A percentile compares a stretch with the other conserved stretches of the same genome.
Conservation (phyloP, 1,140 invertebrate species). For the Paracyclopina nana region DNA sequence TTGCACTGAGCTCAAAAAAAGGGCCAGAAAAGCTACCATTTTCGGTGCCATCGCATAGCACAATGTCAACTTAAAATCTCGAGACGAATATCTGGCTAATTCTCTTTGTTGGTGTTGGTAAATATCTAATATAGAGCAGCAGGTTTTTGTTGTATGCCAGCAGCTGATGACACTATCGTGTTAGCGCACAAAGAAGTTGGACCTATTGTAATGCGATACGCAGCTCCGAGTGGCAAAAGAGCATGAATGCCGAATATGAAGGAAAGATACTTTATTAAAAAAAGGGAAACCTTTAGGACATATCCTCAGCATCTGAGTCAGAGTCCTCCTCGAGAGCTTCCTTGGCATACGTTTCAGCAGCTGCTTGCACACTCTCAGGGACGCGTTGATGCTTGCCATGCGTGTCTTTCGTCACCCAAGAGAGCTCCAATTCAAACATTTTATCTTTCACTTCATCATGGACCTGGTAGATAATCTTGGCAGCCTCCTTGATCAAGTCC, state of each 20-base stretch:
- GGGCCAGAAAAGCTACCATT: too few relatives aligned
- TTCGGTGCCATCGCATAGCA: too few relatives aligned
- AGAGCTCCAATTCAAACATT: conserved; percentile 88
- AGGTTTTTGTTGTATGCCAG: too few relatives aligned
- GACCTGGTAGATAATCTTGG: conserved; percentile 70
- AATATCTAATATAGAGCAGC: too few relatives aligned
- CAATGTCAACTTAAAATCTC: too few relatives aligned
- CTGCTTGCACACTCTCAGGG: conserved; percentile 34
- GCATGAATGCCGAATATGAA: not conserved
- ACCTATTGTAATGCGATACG: too few relatives aligned
- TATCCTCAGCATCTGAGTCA: conserved; percentile 57
- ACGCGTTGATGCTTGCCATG: conserved; percentile 51
- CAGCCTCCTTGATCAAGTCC: conserved; percentile 50
- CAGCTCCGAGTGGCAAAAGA: not conserved
- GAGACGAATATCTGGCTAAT: too few relatives aligned
- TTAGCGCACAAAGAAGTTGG: too few relatives aligned
- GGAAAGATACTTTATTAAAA: conserved; percentile 1
- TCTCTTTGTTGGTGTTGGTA: too few relatives aligned
- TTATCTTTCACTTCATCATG: conserved; percentile 98
- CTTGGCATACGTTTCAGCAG: conserved; percentile 59
- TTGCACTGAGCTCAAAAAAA: too few relatives aligned
- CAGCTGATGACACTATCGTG: too few relatives aligned
- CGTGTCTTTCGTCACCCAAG: conserved; percentile 75
- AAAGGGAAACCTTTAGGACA: conserved; percentile 18
- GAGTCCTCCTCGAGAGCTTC: conserved; percentile 60